Base-by-base conservation (phyloP, 2,113 vertebrate species). In the Peromyscus californicus region DNA sequence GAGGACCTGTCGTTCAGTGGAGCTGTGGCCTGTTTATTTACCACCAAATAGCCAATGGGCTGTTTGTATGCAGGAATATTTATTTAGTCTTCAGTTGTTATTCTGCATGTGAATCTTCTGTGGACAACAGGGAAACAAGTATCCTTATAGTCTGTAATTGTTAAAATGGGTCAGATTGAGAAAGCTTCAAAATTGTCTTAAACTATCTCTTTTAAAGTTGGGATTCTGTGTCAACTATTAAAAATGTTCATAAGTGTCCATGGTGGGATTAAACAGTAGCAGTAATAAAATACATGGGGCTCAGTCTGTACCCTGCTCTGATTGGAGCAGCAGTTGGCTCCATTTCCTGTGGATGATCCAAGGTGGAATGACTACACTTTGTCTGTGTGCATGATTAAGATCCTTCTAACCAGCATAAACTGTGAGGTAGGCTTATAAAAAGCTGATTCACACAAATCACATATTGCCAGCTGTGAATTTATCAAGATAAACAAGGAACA, bases 91-190 rank as follows among this genome's bases (percentile, higher is more conserved):
- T 19, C 3, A 63, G 94, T 75, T 96, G 42, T 70, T 70, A 7
- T 90, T 75, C 7, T 82, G 57, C 88, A 67, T 82, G 74, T 24
- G 42, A 39, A 42, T 69, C 15, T 26, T 67, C 48, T 39, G 13
- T 59, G 13, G 69, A 87, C 69, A 82, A 2, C 29, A 74, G 42
- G 89, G 67, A 90, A 96, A 90, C 4, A 93, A 76, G 12, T 12
- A 83, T 48, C 3, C 10, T 84, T 70, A 29, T 16, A 85, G 1
- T 65, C 15, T 95, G 74, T 61, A 51, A 69, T 92, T 75, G 59
- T 85, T 76, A 93, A 84, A 92, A 39, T 31, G 3, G 2, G 82
- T 93, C 39, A 75, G 24, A 75, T 85, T 87, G 79, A 90, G 76
- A 94, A 97, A 4, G 1, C 17, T 70, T 26, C 31, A 84, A 95